phyloP scores from a whole-genome alignment of 2,113 vertebrate species.

The Larimichthys polyactis region DNA sequence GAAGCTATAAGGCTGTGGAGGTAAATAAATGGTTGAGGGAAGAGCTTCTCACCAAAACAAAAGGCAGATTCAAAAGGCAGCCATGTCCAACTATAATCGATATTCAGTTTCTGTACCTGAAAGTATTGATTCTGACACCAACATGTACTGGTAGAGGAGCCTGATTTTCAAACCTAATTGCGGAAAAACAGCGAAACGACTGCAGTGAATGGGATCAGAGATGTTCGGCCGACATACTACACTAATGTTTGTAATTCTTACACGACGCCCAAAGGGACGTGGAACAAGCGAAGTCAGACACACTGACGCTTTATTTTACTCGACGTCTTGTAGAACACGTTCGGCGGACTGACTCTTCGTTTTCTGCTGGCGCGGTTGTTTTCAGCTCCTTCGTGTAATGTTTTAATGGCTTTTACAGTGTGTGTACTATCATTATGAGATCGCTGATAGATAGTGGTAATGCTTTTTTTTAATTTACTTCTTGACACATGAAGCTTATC shows the following conservation, averaged over 20 bases:
- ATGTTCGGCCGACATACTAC: slow-evolving; percentile 20
- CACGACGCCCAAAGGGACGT: background rate
- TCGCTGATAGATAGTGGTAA: slow-evolving; percentile 20
- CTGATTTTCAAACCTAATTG: slow-evolving; percentile 33
- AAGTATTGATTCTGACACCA: slow-evolving; percentile 4
- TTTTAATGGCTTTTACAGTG: slow-evolving; percentile 35
- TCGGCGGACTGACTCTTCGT: slow-evolving; percentile 18
- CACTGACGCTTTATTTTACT: slow-evolving; percentile 14
- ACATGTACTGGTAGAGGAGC: background rate
- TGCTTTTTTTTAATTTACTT: background rate
- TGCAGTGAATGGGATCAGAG: slow-evolving; percentile 8
- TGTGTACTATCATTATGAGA: background rate
- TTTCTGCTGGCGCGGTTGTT: slow-evolving; percentile 38
- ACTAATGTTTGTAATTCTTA: slow-evolving; percentile 27
- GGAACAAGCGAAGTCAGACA: slow-evolving; percentile 23
- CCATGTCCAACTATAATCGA: background rate
- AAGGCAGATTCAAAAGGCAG: background rate
- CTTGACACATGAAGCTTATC: slow-evolving; percentile 11
- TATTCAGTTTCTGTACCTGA: background rate
- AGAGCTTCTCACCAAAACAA: background rate
- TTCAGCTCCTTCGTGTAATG: slow-evolving; percentile 26
- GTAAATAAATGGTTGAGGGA: background rate
- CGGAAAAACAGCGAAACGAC: slow-evolving; percentile 6
- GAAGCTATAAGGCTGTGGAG: background rate
- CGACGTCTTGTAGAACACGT: slow-evolving; percentile 28